Evolutionary conservation across 2,797 vertebrate genomes (phyloP), one percentile per base, ranked within the genome.

Genomic region (Cercopithecus hamlyni): DNA sequence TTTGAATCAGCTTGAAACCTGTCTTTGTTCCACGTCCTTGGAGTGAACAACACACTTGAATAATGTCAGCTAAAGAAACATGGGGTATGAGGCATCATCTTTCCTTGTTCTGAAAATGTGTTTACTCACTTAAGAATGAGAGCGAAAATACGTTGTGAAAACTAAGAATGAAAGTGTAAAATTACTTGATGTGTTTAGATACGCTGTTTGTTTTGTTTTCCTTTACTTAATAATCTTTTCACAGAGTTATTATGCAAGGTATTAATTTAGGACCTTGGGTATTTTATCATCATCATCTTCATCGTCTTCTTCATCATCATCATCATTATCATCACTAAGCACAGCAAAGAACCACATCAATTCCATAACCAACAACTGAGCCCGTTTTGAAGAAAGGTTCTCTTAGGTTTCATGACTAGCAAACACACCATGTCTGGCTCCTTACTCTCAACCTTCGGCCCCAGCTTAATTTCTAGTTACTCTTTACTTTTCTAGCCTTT

Each of bases 1-100:
- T 82, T 58, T 79, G 92, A 95, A 50, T 72, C 82, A 50, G 19
- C 88, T 64, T 17, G 82, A 94, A 97, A 90, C 30, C 9, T 90
- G 55, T 90, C 76, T 94, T 90, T 79, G 67, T 39, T 95, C 39
- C 36, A 19, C 14, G 27, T 39, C 85, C 30, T 67, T 83, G 22
- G 67, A 70, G 61, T 79, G 88, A 96, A 95, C 4, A 81, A 75
- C 55, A 72, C 52, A 22, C 24, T 79, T 93, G 84, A 82, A 48
- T 79, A 73, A 52, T 20, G 20, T 67, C 58, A 76, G 52, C 24
- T 67, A 48, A 76, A 19, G 36, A 86, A 93, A 90, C 26, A 33
- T 52, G 8, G 19, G 20, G 3, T 41, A n/a, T 50, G 50, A 79
- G 50, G 7, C 33, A 67, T 93, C 75, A 76, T 22, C 11, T 80